phyloP scores from a whole-genome alignment of 2,888 invertebrate species.

The Tortricodes alternella region DNA sequence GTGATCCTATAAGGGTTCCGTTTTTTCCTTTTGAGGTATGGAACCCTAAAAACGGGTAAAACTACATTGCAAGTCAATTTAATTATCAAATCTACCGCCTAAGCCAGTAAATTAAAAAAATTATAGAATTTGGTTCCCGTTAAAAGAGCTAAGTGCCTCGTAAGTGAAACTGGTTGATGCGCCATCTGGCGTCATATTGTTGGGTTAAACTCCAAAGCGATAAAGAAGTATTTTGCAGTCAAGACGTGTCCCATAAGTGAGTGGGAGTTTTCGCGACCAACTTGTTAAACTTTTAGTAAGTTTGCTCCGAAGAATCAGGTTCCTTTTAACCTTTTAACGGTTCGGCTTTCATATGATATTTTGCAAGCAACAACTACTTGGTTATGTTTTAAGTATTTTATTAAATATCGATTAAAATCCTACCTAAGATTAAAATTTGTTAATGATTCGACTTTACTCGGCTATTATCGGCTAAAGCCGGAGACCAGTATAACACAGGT shows the following conservation, averaged over 20 bases:
- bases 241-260: conserved; percentile 25
- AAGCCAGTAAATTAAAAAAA: background rate
- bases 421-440: background rate
- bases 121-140: background rate
- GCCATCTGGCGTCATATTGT: conserved; percentile 21
- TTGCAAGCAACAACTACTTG: background rate
- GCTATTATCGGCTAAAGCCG: no score
- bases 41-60: background rate
- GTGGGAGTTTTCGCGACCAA: conserved; percentile 13
- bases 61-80: background rate
- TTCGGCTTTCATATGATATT: background rate
- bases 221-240: conserved; percentile 29
- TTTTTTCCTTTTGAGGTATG: no score
- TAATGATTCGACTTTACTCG: no score
- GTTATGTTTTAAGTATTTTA: background rate
- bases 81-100: background rate
- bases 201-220: conserved; percentile 26
- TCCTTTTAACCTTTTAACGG: conserved; percentile 16
- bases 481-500: no score
- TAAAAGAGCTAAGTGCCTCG: background rate
- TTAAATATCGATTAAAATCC: background rate
- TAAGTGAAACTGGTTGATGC: conserved; percentile 10
- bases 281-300: conserved; percentile 26
- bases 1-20: no score
- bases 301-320: conserved; percentile 10